These are phyloP conservation scores for Drosophila falleni DNA, from an alignment of 2,888 invertebrate genomes.

Conservation along the genomic window DNA sequence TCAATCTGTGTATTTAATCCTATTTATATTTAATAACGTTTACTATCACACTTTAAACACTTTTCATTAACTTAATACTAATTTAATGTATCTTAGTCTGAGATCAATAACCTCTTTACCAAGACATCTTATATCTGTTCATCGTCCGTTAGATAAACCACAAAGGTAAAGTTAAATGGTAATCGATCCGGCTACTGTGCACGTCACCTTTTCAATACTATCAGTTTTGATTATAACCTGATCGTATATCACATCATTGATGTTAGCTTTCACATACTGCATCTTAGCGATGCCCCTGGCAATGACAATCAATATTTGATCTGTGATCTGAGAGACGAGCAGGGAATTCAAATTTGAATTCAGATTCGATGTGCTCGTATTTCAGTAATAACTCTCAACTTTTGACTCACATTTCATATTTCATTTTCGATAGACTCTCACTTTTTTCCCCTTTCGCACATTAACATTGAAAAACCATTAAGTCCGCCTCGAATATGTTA, in stretches of 20 bases:
- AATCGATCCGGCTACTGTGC: constrained; percentile 41
- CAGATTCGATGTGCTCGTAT: constrained; percentile 39
- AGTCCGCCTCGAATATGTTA: constrained; percentile 50
- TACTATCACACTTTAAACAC: not conserved
- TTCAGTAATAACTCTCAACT: constrained; percentile 66
- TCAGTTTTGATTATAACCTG: constrained; percentile 18
- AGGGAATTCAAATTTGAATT: constrained; percentile 25
- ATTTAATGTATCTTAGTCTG: not conserved
- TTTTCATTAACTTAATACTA: not conserved
- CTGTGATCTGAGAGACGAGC: not conserved
- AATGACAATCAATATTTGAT: constrained; percentile 50
- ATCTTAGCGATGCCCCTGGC: constrained; percentile 30
- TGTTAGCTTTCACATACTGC: constrained; percentile 24
- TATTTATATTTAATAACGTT: not conserved
- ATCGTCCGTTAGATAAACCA: constrained; percentile 30
- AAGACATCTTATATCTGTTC: constrained; percentile 7
- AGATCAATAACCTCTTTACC: constrained; percentile 20
- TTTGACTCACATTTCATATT: constrained; percentile 71
- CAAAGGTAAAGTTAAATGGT: constrained; percentile 23
- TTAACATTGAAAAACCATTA: constrained; percentile 77
- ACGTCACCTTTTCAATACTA: constrained; percentile 29
- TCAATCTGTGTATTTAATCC: no score
- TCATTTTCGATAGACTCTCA: constrained; percentile 76
- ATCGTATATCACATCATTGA: constrained; percentile 44
- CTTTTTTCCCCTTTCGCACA: constrained; percentile 65